Conservation (phyloP, 2,113 vertebrate species). For the Stigmatopora nigra region DNA sequence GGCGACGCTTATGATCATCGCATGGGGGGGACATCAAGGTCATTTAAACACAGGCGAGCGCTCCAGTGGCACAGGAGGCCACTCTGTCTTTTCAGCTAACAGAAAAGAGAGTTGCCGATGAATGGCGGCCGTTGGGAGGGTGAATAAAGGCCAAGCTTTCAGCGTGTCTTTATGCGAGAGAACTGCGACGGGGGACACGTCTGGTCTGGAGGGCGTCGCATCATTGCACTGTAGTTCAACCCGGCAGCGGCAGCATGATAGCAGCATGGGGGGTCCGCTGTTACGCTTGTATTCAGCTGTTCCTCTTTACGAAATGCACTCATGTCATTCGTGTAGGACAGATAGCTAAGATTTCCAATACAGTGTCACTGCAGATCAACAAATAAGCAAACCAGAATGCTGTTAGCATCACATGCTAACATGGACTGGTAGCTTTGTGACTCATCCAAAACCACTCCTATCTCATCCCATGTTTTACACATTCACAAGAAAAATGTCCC, state of each 20-base stretch:
- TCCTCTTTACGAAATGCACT: not conserved
- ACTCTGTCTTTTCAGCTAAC: constrained; percentile 40
- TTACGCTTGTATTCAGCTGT: constrained; percentile 31
- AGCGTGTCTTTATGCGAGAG: constrained; percentile 60
- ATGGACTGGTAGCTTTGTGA: no score
- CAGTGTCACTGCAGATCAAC: not conserved
- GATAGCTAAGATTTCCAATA: not conserved
- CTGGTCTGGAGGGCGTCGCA: constrained; percentile 48
- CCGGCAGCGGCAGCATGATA: constrained; percentile 22
- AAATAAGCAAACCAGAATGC: no score
- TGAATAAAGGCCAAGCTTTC: constrained; percentile 53
- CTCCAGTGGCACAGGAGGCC: constrained; percentile 48
- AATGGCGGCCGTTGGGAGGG: constrained; percentile 53
- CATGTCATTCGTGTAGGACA: not conserved
- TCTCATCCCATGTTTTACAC: not conserved
- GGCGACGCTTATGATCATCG: constrained; percentile 47
- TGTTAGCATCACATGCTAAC: no score
- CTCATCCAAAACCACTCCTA: no score
- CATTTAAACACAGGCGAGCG: constrained; percentile 55
- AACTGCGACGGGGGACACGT: constrained; percentile 53
- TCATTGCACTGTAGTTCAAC: constrained; percentile 42
- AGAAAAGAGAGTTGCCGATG: constrained; percentile 46
- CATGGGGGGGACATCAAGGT: constrained; percentile 40
- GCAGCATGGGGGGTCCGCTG: constrained; percentile 32
- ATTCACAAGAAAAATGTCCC: not conserved